Conservation (phyloP, 2,113 vertebrate species). For the Pampusana beccarii region DNA sequence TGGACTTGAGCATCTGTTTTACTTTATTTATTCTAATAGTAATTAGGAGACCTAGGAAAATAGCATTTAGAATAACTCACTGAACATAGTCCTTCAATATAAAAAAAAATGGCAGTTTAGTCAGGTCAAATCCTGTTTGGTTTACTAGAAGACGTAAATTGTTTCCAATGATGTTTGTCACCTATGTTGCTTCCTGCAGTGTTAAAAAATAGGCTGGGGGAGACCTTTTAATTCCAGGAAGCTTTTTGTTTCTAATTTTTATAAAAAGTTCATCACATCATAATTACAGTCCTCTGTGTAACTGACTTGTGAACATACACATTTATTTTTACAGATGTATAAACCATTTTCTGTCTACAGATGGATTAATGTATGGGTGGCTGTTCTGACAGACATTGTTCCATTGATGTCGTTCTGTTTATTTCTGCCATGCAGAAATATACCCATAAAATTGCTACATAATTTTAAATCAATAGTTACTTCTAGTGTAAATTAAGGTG, state of each 20-base stretch:
- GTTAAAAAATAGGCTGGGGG: background rate
- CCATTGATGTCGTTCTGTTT: background rate
- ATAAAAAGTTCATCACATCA: fast-evolving
- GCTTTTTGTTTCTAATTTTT: background rate
- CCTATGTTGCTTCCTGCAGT: background rate
- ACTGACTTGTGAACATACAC: background rate
- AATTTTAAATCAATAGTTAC: background rate
- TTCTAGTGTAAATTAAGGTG: background rate
- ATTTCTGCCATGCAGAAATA: background rate
- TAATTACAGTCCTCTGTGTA: background rate
- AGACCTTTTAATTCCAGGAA: background rate
- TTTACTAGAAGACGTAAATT: background rate
- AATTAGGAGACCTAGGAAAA: background rate
- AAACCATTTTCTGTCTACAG: background rate
- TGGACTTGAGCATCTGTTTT: background rate
- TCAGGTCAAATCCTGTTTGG: background rate
- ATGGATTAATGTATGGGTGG: background rate
- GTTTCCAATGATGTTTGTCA: background rate
- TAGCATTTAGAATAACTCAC: background rate
- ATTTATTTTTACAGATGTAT: background rate
- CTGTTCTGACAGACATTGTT: background rate
- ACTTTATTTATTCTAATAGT: background rate
- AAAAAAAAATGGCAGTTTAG: background rate
- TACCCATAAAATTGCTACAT: background rate
- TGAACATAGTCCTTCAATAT: background rate